A percentile compares a stretch with the other conserved stretches of the same genome.
Conservation (phyloP, 2,113 vertebrate species). For the Sminthopsis crassicaudata region DNA sequence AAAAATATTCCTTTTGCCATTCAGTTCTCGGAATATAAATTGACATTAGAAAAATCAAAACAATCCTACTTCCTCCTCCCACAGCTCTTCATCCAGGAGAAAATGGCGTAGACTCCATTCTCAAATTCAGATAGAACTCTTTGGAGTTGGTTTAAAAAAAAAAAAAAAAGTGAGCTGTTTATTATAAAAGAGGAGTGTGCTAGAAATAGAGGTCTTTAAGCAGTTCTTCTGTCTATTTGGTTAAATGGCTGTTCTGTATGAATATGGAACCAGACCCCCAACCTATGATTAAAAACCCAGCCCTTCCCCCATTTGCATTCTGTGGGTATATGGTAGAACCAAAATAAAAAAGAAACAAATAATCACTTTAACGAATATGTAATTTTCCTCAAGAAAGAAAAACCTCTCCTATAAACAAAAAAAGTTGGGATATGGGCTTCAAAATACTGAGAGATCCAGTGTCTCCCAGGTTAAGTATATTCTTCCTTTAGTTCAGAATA, state of each 20-base stretch:
- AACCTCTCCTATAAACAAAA: background rate
- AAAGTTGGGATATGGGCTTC: background rate
- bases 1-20: slow-evolving; percentile 48
- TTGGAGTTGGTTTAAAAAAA: background rate
- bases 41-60: slow-evolving; percentile 62
- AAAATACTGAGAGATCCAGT: background rate
- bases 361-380: slow-evolving; percentile 43
- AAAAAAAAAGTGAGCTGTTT: background rate
- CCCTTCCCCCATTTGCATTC: slow-evolving; percentile 29
- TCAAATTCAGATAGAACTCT: background rate
- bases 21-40: slow-evolving; percentile 54
- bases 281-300: slow-evolving; percentile 1
- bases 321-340: slow-evolving; percentile 22
- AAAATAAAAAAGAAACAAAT: slow-evolving; percentile 37
- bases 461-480: background rate
- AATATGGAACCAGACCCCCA: background rate
- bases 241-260: slow-evolving; percentile 22
- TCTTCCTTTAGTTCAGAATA: background rate
- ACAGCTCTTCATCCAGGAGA: slow-evolving; percentile 14
- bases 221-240: background rate
- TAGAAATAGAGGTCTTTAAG: slow-evolving; percentile 18
- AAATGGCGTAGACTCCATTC: background rate
- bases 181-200: slow-evolving; percentile 34
- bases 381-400: slow-evolving; percentile 54
- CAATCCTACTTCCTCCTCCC: slow-evolving; percentile 12